Percentiles rank a stretch among this genome's conserved stretches.
Evolutionary conservation across 2,113 vertebrate species (phyloP).

Genomic region (Lampris megalopsis): DNA sequence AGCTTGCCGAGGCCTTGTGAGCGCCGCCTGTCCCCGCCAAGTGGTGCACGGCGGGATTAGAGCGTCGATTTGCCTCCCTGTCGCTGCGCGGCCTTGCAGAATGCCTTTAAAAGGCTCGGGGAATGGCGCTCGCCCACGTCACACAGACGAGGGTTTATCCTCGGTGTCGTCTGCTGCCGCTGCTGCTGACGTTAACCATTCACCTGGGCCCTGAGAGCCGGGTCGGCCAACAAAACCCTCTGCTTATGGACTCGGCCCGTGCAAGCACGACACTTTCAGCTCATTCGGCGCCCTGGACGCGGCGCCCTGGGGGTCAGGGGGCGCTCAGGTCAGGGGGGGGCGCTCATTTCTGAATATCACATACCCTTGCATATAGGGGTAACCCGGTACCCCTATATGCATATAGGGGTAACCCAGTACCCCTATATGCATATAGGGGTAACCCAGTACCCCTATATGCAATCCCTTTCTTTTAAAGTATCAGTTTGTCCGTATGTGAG

Average conservation of each 20-base stretch:
- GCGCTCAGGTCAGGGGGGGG: too few species aligned
- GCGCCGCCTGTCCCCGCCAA: conserved; percentile 48
- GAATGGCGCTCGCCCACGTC: neutral
- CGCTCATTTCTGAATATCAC: too few species aligned
- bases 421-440: too few species aligned
- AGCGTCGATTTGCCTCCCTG: neutral
- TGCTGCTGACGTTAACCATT: conserved; percentile 59
- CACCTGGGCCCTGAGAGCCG: conserved; percentile 20
- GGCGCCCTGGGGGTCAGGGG: neutral
- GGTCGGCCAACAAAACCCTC: too few species aligned
- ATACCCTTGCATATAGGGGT: too few species aligned
- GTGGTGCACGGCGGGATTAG: conserved; percentile 34
- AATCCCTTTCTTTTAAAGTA: too few species aligned
- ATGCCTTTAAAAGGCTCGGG: neutral
- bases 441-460: too few species aligned
- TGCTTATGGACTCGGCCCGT: conserved; percentile 35
- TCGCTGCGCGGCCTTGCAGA: neutral
- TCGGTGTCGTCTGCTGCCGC: neutral
- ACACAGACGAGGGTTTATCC: neutral
- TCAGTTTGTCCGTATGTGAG: too few species aligned
- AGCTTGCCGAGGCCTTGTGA: conserved; percentile 18
- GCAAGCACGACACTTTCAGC: conserved; percentile 65
- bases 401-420: too few species aligned
- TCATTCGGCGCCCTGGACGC: conserved; percentile 49
- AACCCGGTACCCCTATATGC: too few species aligned